Conservation (phyloP, 2,113 vertebrate species). For the Rutilus rutilus region DNA sequence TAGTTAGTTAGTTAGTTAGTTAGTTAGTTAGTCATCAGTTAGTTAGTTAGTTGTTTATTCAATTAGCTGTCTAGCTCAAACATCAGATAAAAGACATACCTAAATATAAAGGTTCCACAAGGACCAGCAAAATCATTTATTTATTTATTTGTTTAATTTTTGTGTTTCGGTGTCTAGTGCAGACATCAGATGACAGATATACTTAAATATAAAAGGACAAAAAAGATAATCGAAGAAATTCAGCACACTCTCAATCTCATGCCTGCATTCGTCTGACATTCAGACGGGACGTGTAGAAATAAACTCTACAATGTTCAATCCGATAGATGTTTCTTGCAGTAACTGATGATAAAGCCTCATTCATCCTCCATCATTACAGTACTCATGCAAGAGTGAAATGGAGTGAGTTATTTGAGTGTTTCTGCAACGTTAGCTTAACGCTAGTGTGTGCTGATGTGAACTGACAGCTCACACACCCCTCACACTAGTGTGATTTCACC, state of each 20-base stretch:
- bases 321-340: neutral
- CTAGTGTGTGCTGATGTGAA: slow-evolving; percentile 73
- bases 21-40: no score
- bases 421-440: slow-evolving; percentile 40
- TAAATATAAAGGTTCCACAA: no score
- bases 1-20: no score
- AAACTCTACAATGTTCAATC: neutral
- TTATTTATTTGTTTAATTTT: neutral
- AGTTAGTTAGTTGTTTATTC: no score
- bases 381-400: slow-evolving; percentile 7
- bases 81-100: no score
- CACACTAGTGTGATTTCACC: slow-evolving; percentile 74
- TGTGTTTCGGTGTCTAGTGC: neutral
- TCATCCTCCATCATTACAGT: slow-evolving; percentile 8
- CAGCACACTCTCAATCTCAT: neutral
- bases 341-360: slow-evolving; percentile 13
- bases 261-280: neutral
- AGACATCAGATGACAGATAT: neutral
- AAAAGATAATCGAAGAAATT: neutral
- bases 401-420: slow-evolving; percentile 27
- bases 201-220: neutral
- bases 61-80: no score
- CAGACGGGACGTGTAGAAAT: neutral
- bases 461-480: slow-evolving; percentile 81
- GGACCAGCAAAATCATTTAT: no score